These are phyloP conservation scores for Sebastes melanostomus DNA, from an alignment of 2,797 vertebrate genomes.

Conservation along the genomic window DNA sequence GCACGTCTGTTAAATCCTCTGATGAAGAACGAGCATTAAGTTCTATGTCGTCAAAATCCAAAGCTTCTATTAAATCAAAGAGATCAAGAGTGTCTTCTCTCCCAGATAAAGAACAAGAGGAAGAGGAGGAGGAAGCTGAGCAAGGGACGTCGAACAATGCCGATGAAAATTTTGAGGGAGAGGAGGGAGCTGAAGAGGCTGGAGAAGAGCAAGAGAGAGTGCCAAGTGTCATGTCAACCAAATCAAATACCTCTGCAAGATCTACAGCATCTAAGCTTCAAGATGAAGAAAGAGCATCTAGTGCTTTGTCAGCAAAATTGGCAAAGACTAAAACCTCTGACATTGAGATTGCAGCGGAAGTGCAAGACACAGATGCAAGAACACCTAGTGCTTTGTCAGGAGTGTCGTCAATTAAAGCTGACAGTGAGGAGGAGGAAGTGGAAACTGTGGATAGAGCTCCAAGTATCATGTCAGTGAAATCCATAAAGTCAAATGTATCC, in stretches of 20 bases:
- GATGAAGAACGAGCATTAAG: slow-evolving; percentile 51
- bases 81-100: slow-evolving; percentile 31
- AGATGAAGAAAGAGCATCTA: slow-evolving; percentile 34
- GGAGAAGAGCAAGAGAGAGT: slow-evolving; percentile 42
- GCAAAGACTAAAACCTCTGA: slow-evolving; percentile 23
- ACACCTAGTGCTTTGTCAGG: slow-evolving; percentile 28
- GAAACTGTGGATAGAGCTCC: slow-evolving; percentile 25
- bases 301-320: slow-evolving; percentile 37
- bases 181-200: slow-evolving; percentile 32
- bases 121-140: slow-evolving; percentile 37
- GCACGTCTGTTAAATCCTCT: slow-evolving; percentile 44
- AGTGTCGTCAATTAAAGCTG: slow-evolving; percentile 32
- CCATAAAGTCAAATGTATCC: slow-evolving; percentile 39
- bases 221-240: slow-evolving; percentile 54
- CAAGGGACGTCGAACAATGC: slow-evolving; percentile 40
- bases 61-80: slow-evolving; percentile 52
- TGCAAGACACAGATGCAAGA: slow-evolving; percentile 34
- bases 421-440: not conserved
- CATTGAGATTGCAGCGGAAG: slow-evolving; percentile 18
- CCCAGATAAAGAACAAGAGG: slow-evolving; percentile 14
- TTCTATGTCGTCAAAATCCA: slow-evolving; percentile 58
- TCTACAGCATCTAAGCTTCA: slow-evolving; percentile 53
- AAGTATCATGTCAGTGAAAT: slow-evolving; percentile 34
- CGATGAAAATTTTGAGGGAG: slow-evolving; percentile 26
- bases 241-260: slow-evolving; percentile 52